Evolutionary conservation across 1,140 invertebrate species (phyloP), one percentile per base, ranked within the genome.

Genomic region (Drosophila bocki): DNA sequence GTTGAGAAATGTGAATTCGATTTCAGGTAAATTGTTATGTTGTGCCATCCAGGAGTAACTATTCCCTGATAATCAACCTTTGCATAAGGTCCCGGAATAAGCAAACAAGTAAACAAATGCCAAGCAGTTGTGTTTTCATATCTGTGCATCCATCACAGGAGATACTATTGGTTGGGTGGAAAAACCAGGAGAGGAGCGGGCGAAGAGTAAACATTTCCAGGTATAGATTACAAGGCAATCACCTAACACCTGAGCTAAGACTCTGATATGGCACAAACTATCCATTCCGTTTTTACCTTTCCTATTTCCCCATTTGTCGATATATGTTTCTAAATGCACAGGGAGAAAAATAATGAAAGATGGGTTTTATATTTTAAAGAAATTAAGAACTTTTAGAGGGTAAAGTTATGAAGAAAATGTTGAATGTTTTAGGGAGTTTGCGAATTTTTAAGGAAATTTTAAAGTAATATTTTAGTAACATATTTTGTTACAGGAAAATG

Each of bases 191-290:
- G 19, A 26, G 35, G 17, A 50, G 63, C 17, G 56, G 56, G 41
- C 35, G 8, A 42, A 50, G n/a, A 47, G 48, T 42, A 74, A 58
- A 67, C 32, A 76, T 58, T 47, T n/a, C n/a, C 37, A 37, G 17
- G 69, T 60, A 42, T 65, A 56, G 59, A 76, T 76, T 67, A 65
- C 62, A 53, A 35, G 53, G 72, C 47, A 53, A 77, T 77, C 59
- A 48, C 22, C 72, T 15, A 77, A 56, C 75, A 77, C 74, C 75
- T 77, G 54, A 51, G 74, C 72, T 35, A 76, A 75, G 71, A 57
- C 37, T 50, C 33, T 76, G 71, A 76, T 75, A 65, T 75, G 71
- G 17, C 22, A 32, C 15, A 67, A 51, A 19, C 19, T 51, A 33
- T 32, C 57, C 44, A 32, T 35, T 51, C 29, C 58, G 13, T 37